These are phyloP conservation scores for Peucedramus taeniatus DNA, from an alignment of 2,113 vertebrate genomes.

Conservation along the genomic window DNA sequence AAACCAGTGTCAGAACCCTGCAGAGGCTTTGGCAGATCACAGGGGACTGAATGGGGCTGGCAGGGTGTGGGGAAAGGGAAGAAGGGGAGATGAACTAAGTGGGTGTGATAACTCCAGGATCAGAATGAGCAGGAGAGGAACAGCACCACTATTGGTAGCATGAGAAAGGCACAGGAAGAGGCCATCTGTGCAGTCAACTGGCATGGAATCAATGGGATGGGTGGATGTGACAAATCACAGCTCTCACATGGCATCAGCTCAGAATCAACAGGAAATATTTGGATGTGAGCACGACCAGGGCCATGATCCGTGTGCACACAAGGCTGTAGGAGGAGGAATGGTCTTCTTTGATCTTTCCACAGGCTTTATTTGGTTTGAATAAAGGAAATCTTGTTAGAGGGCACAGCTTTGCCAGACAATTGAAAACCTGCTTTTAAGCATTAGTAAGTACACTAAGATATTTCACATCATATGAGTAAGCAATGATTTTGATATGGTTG, in stretches of 20 bases:
- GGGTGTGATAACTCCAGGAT: not conserved
- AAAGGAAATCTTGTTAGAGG: not conserved
- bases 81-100: not conserved
- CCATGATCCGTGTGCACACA: rapidly evolving
- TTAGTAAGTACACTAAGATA: not conserved
- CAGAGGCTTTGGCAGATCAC: not conserved
- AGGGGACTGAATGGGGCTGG: not conserved
- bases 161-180: not conserved
- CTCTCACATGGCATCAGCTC: not conserved
- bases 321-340: not conserved
- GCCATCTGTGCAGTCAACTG: not conserved
- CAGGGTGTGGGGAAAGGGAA: not conserved
- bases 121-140: not conserved
- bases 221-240: not conserved
- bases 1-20: not conserved
- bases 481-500: not conserved
- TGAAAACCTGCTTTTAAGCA: not conserved
- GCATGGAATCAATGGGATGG: not conserved
- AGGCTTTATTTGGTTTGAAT: not conserved
- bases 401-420: not conserved
- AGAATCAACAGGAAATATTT: not conserved
- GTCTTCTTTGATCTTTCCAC: not conserved
- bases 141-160: not conserved
- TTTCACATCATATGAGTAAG: not conserved
- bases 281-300: rapidly evolving